Base-by-base conservation (phyloP, 2,113 vertebrate genomes). In the Tricholaema leucomelas region DNA sequence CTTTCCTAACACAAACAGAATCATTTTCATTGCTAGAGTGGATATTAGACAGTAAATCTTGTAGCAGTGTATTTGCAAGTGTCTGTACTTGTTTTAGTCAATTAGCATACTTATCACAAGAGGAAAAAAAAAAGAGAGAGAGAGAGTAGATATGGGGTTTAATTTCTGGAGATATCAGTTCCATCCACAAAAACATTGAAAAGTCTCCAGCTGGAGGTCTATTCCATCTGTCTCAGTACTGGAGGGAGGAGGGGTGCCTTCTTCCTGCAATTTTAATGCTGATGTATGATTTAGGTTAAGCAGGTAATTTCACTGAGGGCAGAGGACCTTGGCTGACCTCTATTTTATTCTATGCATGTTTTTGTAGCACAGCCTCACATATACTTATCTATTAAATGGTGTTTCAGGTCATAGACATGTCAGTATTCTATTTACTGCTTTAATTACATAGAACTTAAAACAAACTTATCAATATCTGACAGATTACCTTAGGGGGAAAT, bases 31-130 rank as follows among this genome's bases (percentile, higher is more conserved):
- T 96, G 92, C 95, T 95, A 64, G 90, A 94, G 81, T 94, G 59
- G 73, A 87, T 96, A 97, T 96, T 95, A 98, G 96, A 87, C 82
- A 96, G 82, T 96, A 94, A 94, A 91, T 97, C 88, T 94, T 95
- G 64, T 93, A 93, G 65, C 60, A 82, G 60, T 86, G 50, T 86
- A 70, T 92, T 92, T 96, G 82, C 88, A 88, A 92, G 78, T 87
- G 76, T 52, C 80, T 93, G 59, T 61, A 78, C 83, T 93, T 90
- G 81, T 87, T 94, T 96, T 90, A 92, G 87, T 75, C 69, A 85
- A 87, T 95, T 94, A 92, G 23, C 92, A 93, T 95, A 89, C 86
- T 92, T 95, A 83, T 55, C 66, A 77, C 50, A 93, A 81, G 77
- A 92, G 80, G 0, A 71, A 89, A 92, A 90, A 90, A 71, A 84